A percentile compares a stretch with the other conserved stretches of the same genome.
These are phyloP conservation scores for Steromphala cineraria DNA, from an alignment of 2,888 invertebrate genomes.

Conservation along the genomic window DNA sequence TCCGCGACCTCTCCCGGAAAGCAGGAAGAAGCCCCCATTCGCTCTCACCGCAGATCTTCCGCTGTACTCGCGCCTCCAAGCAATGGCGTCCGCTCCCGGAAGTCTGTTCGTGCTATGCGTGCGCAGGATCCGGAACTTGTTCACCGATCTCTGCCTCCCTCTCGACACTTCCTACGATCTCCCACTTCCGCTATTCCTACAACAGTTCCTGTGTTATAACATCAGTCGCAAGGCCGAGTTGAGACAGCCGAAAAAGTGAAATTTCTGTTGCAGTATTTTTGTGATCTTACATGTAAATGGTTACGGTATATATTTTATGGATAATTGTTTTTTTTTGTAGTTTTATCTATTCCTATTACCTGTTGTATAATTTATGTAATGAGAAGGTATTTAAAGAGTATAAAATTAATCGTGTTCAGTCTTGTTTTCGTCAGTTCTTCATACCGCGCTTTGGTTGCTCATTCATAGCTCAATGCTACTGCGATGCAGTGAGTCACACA, in stretches of 20 bases:
- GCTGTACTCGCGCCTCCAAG: background rate
- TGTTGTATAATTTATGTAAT: no score
- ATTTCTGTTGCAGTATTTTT: background rate
- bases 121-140: background rate
- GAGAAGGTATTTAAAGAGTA: no score
- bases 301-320: no score
- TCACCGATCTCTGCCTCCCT: background rate
- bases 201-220: background rate
- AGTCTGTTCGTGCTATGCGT: background rate
- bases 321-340: no score
- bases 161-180: background rate
- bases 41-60: background rate
- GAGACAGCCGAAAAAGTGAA: background rate
- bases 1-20: background rate
- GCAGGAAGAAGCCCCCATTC: background rate
- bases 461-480: no score
- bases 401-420: no score
- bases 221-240: background rate
- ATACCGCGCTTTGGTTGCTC: no score
- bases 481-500: no score
- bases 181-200: background rate
- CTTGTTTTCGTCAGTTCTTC: no score
- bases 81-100: background rate
- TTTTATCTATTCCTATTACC: no score
- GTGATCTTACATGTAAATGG: no score